Base-by-base conservation (phyloP, 1,140 invertebrate genomes). In the Achroia grisella region DNA sequence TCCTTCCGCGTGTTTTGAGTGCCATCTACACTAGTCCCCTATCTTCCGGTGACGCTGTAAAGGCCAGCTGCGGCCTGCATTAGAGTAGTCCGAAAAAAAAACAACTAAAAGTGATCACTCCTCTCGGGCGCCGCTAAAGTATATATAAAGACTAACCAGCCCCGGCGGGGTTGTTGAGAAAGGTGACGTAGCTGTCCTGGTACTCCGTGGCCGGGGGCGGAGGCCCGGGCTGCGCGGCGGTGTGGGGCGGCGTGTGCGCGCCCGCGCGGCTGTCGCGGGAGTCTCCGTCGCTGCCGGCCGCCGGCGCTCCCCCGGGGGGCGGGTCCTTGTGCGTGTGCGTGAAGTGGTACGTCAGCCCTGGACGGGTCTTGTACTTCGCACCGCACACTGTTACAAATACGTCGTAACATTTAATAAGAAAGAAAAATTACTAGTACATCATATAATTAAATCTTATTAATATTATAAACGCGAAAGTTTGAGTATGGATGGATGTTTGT, bases 281-380 rank as follows among this genome's bases (percentile, higher is more conserved):
- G 52, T 69, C 75, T 36, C 82, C 70, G 62, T 78, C 70, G 55
- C 71, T 77, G 48, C 75, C 58, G 39, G 63, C 56, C 52, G 76
- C 64, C 33, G 56, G 54, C 37, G 68, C 46, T 58, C 50, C 47
- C 64, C 56, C 70, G 80, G 28, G 72, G 76, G 62, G 62, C 47
- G 87, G 83, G 74, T 93, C 93, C 88, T 95, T 93, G 89, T 98
- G 97, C 69, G 95, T 96, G 89, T 98, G 97, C 80, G 93, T 93
- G 89, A 96, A 97, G 90, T 99, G 97, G 89, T 98, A 98, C 62
- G 95, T 96, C 68, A 99, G 90, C 62, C 97, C 97, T 52, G 97
- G 96, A 60, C 97, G 91, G 40, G 96, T 98, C 89, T 99, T 98
- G 92, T 98, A 99, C 71, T 96, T 93, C 71, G 95, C 96, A 78